Conservation (phyloP, 2,113 vertebrate genomes). For the Oplegnathus fasciatus region DNA sequence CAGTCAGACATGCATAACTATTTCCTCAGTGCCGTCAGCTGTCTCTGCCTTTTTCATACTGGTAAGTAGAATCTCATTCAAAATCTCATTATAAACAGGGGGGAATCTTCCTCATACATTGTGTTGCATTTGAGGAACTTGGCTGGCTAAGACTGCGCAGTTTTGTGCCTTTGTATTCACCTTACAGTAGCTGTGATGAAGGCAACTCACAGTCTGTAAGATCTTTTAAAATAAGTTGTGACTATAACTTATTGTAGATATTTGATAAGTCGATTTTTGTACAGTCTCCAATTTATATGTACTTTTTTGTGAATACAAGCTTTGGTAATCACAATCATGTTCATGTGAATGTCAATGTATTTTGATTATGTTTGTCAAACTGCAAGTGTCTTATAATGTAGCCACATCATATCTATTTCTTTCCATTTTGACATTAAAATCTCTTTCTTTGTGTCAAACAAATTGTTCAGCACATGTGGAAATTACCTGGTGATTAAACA, state of each 20-base stretch:
- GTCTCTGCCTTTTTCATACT: constrained; percentile 20
- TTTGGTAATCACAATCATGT: background rate
- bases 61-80: constrained; percentile 53
- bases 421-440: background rate
- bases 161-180: background rate
- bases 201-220: background rate
- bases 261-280: background rate
- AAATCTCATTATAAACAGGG: background rate
- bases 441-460: background rate
- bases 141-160: background rate
- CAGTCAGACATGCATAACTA: constrained; percentile 50
- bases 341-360: background rate
- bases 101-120: background rate
- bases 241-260: background rate
- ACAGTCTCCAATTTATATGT: too few species aligned
- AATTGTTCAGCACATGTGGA: background rate
- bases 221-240: background rate
- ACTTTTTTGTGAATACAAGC: background rate
- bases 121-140: background rate
- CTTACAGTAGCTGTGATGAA: background rate
- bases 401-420: too few species aligned
- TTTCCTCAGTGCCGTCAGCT: constrained; percentile 38
- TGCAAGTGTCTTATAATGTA: background rate
- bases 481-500: background rate
- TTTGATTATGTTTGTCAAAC: background rate